A percentile compares a stretch with the other conserved stretches of the same genome.
These are phyloP conservation scores for Leptobrachium leishanense DNA, from an alignment of 2,113 vertebrate species.

Conservation along the genomic window DNA sequence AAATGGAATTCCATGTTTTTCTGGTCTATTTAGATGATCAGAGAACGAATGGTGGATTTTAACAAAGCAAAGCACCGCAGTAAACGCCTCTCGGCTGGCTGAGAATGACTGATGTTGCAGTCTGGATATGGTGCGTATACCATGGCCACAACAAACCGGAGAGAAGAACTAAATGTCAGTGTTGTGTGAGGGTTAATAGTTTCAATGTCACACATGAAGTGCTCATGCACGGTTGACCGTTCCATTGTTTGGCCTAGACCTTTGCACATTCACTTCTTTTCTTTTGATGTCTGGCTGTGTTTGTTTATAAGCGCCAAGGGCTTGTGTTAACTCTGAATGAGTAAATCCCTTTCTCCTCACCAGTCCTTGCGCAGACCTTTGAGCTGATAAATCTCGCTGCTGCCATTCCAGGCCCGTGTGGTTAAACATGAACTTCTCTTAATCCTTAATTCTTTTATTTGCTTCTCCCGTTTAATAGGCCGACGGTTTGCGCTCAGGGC, in stretches of 20 bases:
- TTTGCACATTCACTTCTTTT: constrained; percentile 66
- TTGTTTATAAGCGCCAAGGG: constrained; percentile 71
- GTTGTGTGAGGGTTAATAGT: constrained; percentile 54
- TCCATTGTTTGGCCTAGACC: constrained; percentile 67
- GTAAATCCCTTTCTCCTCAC: constrained; percentile 60
- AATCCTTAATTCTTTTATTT: constrained; percentile 50
- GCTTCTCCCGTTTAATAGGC: constrained; percentile 58
- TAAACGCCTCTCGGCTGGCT: no score
- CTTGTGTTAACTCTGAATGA: constrained; percentile 61
- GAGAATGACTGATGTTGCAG: no score
- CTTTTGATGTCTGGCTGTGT: constrained; percentile 72
- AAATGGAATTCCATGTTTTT: no score
- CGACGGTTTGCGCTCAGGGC: constrained; percentile 43
- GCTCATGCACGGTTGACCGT: constrained; percentile 59
- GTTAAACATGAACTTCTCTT: constrained; percentile 62
- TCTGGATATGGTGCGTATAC: no score
- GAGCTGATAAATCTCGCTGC: constrained; percentile 62
- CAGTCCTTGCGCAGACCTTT: constrained; percentile 58
- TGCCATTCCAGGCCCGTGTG: constrained; percentile 57
- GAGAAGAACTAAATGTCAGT: neutral
- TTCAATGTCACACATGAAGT: constrained; percentile 53
- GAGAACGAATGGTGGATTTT: no score
- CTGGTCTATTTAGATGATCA: no score
- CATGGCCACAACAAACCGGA: neutral
- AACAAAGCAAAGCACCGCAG: no score